Base-by-base conservation (phyloP, 2,113 vertebrate species). In the Cinclus cinclus region DNA sequence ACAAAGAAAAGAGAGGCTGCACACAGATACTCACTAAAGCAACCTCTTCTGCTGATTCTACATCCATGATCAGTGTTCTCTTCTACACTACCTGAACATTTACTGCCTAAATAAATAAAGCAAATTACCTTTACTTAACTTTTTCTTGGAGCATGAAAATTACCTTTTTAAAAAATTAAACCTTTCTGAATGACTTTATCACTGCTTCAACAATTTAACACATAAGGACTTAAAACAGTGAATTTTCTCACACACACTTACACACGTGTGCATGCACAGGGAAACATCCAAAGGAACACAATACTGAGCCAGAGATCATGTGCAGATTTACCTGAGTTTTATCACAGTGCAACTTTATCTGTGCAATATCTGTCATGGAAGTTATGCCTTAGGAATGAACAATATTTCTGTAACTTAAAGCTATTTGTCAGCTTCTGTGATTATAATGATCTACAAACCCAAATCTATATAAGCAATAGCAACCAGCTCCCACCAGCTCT, bases 251-350 rank as follows among this genome's bases (percentile, higher is more conserved):
- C 24, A 39, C 28, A 60, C 11, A 6, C 13, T 7, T 18, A 53
- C 33, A 65, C 19, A 20, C 0, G 1, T 4, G 17, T 37, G 15
- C 23, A 28, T 5, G 39, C 33, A 60, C 3, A 42, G 14, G 17
- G 7, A 62, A 71, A 63, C 49, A 59, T 15, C 22, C 30, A 37
- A 68, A 58, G 65, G 42, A 79, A 50, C 30, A 47, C 49, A 56
- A 30, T 27, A 49, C 19, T 23, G 50, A 56, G 23, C 46, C 21
- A 37, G 44, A 77, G 23, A 39, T 27, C 15, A 46, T 4, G 16
- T 15, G 13, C 23, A 83, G 31, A 75, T 41, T 88, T 47, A 69
- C n/a, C 20, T 30, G n/a, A 39, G 69, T 23, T 87, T 84, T 49
- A 62, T 39, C 27, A 27, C 0, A 35, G 16, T 1, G 0, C 30